Evolutionary conservation across 1,140 invertebrate species (phyloP), one percentile per base, ranked within the genome.

Genomic region (Procambarus virginalis): DNA sequence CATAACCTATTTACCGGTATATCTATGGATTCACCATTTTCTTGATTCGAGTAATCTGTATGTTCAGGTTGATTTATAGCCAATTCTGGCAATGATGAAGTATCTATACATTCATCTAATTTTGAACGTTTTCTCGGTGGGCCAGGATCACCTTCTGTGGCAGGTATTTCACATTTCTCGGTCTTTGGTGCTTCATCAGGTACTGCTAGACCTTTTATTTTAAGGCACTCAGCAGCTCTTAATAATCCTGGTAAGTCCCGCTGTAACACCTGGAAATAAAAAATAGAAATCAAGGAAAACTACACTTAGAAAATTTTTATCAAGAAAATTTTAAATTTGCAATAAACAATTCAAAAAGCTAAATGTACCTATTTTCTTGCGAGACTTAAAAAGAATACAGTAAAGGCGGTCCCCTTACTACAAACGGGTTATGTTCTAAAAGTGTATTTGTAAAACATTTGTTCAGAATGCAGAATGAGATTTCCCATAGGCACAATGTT

Each of bases 141-240:
- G 48, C 60, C 78, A 48, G 46, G 73, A 60, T 77, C 83, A 14
- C 22, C 22, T 82, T 82, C 80, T 64, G 58, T 68, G 14, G 48
- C n/a, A 45, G 58, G 64, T 3, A 68, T 49, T 34, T 45, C 49
- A 49, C 12, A 10, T 58, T 84, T 75, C 55, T 86, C 84, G 10
- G 77, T 86, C 12, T 58, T 77, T 34, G 84, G 86, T 34, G 58
- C 60, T 34, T 88, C 86, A 81, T 88, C 86, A 34, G 86, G 86
- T 55, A 88, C 79, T n/a, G 86, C 86, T 64, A 88, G 78, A 55
- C 86, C 86, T 81, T 88, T 88, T 46, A 88, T 88, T 34, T 73
- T 88, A 12, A 88, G 86, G 22, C 86, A 88, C 64, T 88, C 86
- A 9, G 86, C 86, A 81, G 86, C 86, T 58, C 79, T 48, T 12